Conservation (phyloP, 2,888 invertebrate species). For the Danaus chrysippus region DNA sequence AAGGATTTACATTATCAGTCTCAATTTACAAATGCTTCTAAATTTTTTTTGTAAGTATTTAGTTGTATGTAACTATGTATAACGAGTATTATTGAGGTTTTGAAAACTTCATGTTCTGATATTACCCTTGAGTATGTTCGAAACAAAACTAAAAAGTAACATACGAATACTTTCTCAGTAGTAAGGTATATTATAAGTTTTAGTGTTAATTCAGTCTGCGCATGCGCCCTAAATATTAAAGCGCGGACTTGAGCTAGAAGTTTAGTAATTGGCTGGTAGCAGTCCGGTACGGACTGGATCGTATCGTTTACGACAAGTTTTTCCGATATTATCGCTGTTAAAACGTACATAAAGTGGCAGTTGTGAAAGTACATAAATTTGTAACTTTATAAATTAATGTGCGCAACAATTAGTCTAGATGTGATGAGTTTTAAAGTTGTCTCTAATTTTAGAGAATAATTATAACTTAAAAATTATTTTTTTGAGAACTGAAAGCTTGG, state of each 20-base stretch:
- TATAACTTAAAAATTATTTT: slow-evolving; percentile 23
- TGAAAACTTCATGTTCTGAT: slow-evolving; percentile 25
- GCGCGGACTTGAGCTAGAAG: no score
- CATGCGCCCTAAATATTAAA: no score
- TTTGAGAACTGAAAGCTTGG: slow-evolving; percentile 30
- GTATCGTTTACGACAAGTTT: slow-evolving; percentile 28
- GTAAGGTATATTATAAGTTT: slow-evolving; percentile 46
- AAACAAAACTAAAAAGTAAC: slow-evolving; percentile 70
- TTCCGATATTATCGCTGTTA: no score
- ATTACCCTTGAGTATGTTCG: slow-evolving; percentile 52
- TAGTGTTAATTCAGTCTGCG: no score
- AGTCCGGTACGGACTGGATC: no score
- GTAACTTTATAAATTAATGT: slow-evolving; percentile 30
- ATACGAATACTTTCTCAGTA: slow-evolving; percentile 64
- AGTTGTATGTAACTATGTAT: no score
- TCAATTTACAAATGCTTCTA: no score
- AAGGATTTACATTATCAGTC: no score
- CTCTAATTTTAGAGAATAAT: slow-evolving; percentile 17
- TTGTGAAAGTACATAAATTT: slow-evolving; percentile 34
- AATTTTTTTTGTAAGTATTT: no score
- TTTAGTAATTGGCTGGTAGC: no score
- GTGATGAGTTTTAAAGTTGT: slow-evolving; percentile 27
- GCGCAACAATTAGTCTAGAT: slow-evolving; percentile 23
- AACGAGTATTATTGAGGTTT: no score
- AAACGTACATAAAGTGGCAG: no score